Base-by-base conservation (phyloP, 2,113 vertebrate species). In the Illadopsis cleaveri region DNA sequence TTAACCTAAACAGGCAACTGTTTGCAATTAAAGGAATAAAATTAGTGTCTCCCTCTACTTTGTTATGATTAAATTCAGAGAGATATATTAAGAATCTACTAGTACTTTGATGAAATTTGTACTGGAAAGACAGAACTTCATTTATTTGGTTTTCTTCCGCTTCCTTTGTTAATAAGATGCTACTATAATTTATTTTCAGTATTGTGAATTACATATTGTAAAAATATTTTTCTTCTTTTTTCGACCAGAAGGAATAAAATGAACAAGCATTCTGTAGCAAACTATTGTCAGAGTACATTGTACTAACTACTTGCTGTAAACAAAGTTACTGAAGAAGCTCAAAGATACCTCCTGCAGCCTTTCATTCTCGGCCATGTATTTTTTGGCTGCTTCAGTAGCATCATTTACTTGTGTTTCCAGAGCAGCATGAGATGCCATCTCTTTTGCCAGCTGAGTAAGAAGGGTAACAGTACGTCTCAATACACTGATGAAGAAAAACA, bases 381-480 rank as follows among this genome's bases (percentile, higher is more conserved):
- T 98, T 95, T 97, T 98, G 88, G 99, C 98, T 96, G 98, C 97
- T 94, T 98, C 97, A 70, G 97, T 98, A 58, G 98, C 98, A 84
- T 96, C 97, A 44, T 99, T 98, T 82, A 98, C 98, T 98, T 99
- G 98, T 1, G 24, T 82, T 97, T 99, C 98, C 97, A 99, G 97
- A 60, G 96, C 97, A 47, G 87, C 92, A 65, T 96, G 98, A 94
- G 96, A 96, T 91, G 98, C 91, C 73, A 98, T 83, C 57, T 97
- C 97, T 73, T 97, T 97, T 73, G 99, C 99, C 93, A 99, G 53
- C 93, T 99, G 98, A 97, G 98, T 99, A 60, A 99, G 98, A 97
- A 99, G 97, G 31, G 98, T 98, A 86, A 99, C 92, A 82, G 99
- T 97, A 86, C 99, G 98, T 94, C 98, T 98, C 97, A 99, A 98